Evolutionary conservation across 1,140 invertebrate species (phyloP).

Genomic region (Melitaea cinxia): DNA sequence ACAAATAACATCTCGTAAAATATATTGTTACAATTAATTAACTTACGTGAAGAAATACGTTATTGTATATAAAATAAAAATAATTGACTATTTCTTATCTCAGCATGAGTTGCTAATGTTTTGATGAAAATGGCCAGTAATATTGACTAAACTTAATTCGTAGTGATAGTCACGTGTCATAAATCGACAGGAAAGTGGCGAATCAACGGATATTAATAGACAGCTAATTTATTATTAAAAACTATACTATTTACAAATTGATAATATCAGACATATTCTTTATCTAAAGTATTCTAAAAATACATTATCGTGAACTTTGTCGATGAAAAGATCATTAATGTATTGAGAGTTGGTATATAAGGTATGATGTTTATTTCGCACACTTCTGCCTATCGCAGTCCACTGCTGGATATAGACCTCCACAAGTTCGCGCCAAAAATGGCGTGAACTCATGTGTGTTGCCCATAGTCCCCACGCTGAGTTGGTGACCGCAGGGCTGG

Average conservation of each 20-base stretch:
- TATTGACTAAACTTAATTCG: conserved; percentile 2
- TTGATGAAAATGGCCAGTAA: conserved; percentile 5
- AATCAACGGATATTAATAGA: conserved; percentile 6
- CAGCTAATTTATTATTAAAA: conserved; percentile 1
- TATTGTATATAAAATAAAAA: background rate
- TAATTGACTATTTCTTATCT: background rate
- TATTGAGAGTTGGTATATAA: too few species aligned
- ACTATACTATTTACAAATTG: background rate
- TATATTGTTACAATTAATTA: too few species aligned
- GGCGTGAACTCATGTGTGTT: too few species aligned
- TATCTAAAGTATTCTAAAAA: background rate
- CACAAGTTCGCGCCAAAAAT: too few species aligned
- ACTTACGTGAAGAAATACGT: too few species aligned
- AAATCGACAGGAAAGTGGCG: background rate
- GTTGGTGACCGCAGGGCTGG: too few species aligned
- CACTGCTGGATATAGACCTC: too few species aligned
- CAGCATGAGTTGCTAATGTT: background rate
- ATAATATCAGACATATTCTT: background rate
- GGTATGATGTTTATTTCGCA: too few species aligned
- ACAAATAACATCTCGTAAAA: too few species aligned
- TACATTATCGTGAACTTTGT: background rate
- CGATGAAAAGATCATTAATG: too few species aligned
- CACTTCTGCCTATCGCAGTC: too few species aligned
- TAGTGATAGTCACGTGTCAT: conserved; percentile 1
- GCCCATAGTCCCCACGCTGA: too few species aligned